phyloP scores from a whole-genome alignment of 2,888 invertebrate genomes.

The Cataglyphis altisquamis region DNA sequence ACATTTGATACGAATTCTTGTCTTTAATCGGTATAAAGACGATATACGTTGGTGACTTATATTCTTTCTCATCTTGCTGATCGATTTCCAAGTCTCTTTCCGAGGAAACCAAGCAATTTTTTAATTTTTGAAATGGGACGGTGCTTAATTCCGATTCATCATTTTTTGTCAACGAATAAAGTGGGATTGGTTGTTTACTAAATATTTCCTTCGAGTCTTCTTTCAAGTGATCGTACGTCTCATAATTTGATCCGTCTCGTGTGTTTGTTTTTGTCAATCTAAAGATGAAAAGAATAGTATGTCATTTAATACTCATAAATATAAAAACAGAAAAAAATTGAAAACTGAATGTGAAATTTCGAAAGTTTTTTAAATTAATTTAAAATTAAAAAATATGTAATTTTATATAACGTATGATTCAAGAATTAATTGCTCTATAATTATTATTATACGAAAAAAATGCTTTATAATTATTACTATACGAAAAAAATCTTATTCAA shows the following conservation, averaged over 20 bases:
- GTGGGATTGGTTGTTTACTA: not conserved
- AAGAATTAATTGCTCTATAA: not conserved
- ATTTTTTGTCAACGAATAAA: not conserved
- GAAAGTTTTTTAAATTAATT: not conserved
- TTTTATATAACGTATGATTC: not conserved
- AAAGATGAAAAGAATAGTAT: not conserved
- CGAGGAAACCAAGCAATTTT: not conserved
- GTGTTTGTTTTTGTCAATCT: not conserved
- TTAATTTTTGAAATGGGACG: not conserved
- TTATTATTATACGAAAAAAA: not conserved
- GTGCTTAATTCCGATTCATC: not conserved
- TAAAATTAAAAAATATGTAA: not conserved
- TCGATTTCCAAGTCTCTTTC: not conserved
- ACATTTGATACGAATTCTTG: constrained; percentile 4
- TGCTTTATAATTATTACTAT: not conserved
- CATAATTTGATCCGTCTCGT: not conserved
- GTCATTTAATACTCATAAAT: not conserved
- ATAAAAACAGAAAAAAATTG: not conserved
- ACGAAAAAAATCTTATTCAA: not conserved
- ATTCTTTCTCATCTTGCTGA: not conserved
- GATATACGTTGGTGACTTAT: not conserved
- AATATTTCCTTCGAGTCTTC: not conserved
- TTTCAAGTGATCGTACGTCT: not conserved
- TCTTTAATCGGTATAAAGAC: not conserved
- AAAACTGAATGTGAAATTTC: not conserved